Conservation (phyloP, 2,888 invertebrate species). For the Melanophora roralis region DNA sequence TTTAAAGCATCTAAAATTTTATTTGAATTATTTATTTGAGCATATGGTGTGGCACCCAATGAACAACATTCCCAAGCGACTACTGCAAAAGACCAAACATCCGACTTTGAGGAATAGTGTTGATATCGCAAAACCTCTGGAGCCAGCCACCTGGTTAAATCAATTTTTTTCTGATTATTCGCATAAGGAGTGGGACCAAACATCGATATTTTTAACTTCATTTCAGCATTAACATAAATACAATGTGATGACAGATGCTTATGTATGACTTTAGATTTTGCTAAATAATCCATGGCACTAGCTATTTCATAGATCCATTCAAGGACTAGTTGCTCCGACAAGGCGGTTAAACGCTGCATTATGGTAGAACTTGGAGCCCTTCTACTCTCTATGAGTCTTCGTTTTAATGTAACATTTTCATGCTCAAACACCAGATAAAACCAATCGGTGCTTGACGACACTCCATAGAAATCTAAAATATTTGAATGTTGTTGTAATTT, state of each 20-base stretch:
- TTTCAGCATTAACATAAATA: slow-evolving; percentile 82
- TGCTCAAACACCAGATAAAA: slow-evolving; percentile 86
- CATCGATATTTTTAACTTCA: slow-evolving; percentile 85
- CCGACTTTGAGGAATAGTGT: slow-evolving; percentile 84
- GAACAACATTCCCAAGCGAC: slow-evolving; percentile 89
- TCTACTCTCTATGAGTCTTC: slow-evolving; percentile 82
- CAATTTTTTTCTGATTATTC: slow-evolving; percentile 82
- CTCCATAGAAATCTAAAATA: slow-evolving; percentile 85
- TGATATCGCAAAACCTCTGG: slow-evolving; percentile 86
- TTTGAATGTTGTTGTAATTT: slow-evolving; percentile 84
- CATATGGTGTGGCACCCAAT: slow-evolving; percentile 88
- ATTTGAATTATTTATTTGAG: slow-evolving; percentile 82
- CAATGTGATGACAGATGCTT: slow-evolving; percentile 85
- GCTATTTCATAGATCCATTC: slow-evolving; percentile 83
- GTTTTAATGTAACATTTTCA: slow-evolving; percentile 83
- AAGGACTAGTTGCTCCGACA: slow-evolving; percentile 82
- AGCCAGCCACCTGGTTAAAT: slow-evolving; percentile 88
- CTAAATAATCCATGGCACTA: slow-evolving; percentile 84
- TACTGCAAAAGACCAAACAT: slow-evolving; percentile 90
- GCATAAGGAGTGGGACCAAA: slow-evolving; percentile 85
- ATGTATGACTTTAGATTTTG: slow-evolving; percentile 83
- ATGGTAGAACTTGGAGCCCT: slow-evolving; percentile 71
- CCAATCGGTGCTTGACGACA: slow-evolving; percentile 87
- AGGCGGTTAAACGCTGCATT: slow-evolving; percentile 78
- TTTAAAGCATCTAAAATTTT: slow-evolving; percentile 84